phyloP scores from a whole-genome alignment of 2,797 vertebrate genomes.

The Eptatretus atami region DNA sequence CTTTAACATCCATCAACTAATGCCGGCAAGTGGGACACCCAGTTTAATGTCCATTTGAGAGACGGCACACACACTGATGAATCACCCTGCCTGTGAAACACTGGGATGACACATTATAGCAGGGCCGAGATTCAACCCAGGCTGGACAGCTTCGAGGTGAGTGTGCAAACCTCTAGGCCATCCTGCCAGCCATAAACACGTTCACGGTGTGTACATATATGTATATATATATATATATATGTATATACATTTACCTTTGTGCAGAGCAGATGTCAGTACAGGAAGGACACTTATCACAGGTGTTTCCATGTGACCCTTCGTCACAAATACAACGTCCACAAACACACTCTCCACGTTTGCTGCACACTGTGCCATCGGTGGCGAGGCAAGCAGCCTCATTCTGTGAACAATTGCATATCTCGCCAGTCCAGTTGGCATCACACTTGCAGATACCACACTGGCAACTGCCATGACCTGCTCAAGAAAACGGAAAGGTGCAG shows the following conservation, averaged over 20 bases:
- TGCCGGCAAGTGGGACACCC: too few relatives aligned
- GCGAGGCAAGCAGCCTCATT: slow-evolving; percentile 31
- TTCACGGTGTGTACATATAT: too few relatives aligned
- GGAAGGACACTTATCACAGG: slow-evolving; percentile 72
- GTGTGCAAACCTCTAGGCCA: too few relatives aligned
- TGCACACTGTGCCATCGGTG: slow-evolving; percentile 52
- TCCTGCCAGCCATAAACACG: too few relatives aligned
- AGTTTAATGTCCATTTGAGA: too few relatives aligned
- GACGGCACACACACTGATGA: too few relatives aligned
- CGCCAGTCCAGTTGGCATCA: slow-evolving; percentile 41
- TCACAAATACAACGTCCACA: slow-evolving; percentile 60
- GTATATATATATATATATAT: too few relatives aligned
- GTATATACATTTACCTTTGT: slow-evolving; percentile 27
- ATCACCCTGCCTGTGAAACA: too few relatives aligned
- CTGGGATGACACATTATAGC: too few relatives aligned
- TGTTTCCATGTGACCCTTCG: slow-evolving; percentile 60
- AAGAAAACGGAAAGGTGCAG: background rate
- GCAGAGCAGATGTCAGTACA: slow-evolving; percentile 61
- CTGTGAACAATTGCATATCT: slow-evolving; percentile 78
- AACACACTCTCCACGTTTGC: slow-evolving; percentile 34
- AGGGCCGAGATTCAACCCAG: too few relatives aligned
- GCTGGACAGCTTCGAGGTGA: too few relatives aligned
- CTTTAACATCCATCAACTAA: too few relatives aligned
- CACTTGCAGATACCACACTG: slow-evolving; percentile 68
- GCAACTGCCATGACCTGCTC: slow-evolving; percentile 4